A percentile compares a stretch with the other conserved stretches of the same genome.
Evolutionary conservation across 2,113 vertebrate species (phyloP).

Genomic region (Silurus meridionalis): DNA sequence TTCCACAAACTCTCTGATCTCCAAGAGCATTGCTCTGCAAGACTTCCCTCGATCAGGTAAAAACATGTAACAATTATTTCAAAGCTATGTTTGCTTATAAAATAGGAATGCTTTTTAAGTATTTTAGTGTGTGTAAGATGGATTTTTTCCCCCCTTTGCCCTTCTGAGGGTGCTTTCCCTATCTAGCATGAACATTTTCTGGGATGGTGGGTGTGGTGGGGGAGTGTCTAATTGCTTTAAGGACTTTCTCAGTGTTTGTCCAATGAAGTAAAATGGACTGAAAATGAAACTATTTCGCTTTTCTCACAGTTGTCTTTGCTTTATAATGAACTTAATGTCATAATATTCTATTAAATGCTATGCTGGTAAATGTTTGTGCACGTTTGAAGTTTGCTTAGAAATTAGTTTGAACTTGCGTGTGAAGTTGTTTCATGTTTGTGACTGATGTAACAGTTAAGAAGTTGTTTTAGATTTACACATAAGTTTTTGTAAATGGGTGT

Average conservation of each 20-base stretch:
- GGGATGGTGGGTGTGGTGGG: neutral
- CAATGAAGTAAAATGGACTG: neutral
- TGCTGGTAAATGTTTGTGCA: neutral
- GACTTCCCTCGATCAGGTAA: constrained; percentile 13
- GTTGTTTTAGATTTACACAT: neutral
- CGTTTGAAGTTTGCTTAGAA: neutral
- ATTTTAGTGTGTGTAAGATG: neutral
- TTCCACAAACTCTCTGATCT: constrained; percentile 22
- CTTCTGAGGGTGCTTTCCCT: neutral
- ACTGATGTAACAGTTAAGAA: neutral
- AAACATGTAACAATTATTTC: neutral
- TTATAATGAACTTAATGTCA: neutral
- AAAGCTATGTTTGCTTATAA: neutral
- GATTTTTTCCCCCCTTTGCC: neutral
- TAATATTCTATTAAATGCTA: neutral
- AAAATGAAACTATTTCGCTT: neutral
- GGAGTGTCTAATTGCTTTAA: constrained; percentile 11
- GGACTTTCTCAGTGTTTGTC: constrained; percentile 3
- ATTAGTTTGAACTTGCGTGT: neutral
- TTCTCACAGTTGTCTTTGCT: neutral
- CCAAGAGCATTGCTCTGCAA: constrained; percentile 19
- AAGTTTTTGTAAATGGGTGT: constrained; percentile 12
- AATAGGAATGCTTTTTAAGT: neutral
- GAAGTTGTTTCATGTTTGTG: neutral
- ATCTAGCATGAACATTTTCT: neutral